Evolutionary conservation across 2,797 vertebrate genomes (phyloP).

Genomic region (Acanthopagrus latus): DNA sequence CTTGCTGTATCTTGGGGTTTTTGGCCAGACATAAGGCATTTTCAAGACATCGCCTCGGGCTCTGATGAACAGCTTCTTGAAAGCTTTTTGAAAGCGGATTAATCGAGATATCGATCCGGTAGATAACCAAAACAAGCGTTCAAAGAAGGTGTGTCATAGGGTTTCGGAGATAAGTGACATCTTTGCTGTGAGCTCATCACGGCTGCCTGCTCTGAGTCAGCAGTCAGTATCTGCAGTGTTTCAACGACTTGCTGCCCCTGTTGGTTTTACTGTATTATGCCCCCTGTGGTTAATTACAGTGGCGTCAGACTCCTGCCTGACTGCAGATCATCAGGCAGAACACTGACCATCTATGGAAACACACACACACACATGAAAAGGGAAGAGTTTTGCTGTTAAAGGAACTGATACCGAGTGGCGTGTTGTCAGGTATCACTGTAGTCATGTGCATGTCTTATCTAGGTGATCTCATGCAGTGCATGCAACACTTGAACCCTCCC

Average conservation of each 20-base stretch:
- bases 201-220: constrained; percentile 40
- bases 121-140: too few species aligned
- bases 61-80: not conserved
- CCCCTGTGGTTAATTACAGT: constrained; percentile 49
- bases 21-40: too few species aligned
- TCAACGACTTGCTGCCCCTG: constrained; percentile 19
- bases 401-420: not conserved
- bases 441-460: not conserved
- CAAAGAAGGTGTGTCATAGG: not conserved
- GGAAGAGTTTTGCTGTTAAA: constrained; percentile 14
- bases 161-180: constrained; percentile 3
- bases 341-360: constrained; percentile 29
- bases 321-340: constrained; percentile 35
- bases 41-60: not conserved
- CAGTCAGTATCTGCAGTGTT: constrained; percentile 25
- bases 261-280: constrained; percentile 54
- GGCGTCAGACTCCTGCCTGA: constrained; percentile 33
- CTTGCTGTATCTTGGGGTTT: not conserved
- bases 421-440: constrained; percentile 24
- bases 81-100: too few species aligned
- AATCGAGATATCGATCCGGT: not conserved
- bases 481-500: constrained; percentile 22
- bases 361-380: constrained; percentile 18
- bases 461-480: constrained; percentile 24
- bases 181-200: constrained; percentile 8